Conservation (phyloP, 2,888 invertebrate species). For the Erebia aethiops region DNA sequence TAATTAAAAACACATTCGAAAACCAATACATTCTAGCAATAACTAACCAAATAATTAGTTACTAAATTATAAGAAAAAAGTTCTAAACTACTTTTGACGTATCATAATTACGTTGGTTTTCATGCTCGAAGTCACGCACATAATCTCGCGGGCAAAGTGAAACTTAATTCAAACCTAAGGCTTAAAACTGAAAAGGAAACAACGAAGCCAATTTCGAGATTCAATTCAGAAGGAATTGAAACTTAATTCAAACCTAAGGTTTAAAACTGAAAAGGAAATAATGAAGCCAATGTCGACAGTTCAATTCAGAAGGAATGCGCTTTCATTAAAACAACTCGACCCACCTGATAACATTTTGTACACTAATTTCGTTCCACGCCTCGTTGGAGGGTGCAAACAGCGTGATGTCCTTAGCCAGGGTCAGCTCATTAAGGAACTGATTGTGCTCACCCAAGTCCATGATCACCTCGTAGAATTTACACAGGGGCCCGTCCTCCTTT, state of each 20-base stretch:
- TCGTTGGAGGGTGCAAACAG: constrained; percentile 95
- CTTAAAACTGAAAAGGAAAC: no score
- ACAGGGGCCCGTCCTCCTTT: constrained; percentile 85
- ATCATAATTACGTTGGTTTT: no score
- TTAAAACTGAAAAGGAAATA: no score
- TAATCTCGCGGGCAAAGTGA: background rate
- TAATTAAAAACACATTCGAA: no score
- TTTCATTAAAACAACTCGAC: background rate
- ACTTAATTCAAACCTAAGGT: background rate
- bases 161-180: background rate
- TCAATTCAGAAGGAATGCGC: no score
- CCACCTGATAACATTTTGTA: constrained; percentile 87
- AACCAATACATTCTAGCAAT: no score
- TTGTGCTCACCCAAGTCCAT: constrained; percentile 88
- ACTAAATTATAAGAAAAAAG: no score
- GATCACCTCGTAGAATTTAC: constrained; percentile 92
- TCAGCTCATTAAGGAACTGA: constrained; percentile 87
- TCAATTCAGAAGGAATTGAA: background rate
- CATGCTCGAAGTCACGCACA: no score
- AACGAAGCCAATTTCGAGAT: background rate
- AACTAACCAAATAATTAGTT: no score
- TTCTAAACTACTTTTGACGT: no score
- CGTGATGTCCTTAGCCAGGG: constrained; percentile 88
- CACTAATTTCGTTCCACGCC: constrained; percentile 89
- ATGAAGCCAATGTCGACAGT: background rate